These are phyloP conservation scores for Silurus meridionalis DNA, from an alignment of 2,113 vertebrate genomes.

Conservation along the genomic window DNA sequence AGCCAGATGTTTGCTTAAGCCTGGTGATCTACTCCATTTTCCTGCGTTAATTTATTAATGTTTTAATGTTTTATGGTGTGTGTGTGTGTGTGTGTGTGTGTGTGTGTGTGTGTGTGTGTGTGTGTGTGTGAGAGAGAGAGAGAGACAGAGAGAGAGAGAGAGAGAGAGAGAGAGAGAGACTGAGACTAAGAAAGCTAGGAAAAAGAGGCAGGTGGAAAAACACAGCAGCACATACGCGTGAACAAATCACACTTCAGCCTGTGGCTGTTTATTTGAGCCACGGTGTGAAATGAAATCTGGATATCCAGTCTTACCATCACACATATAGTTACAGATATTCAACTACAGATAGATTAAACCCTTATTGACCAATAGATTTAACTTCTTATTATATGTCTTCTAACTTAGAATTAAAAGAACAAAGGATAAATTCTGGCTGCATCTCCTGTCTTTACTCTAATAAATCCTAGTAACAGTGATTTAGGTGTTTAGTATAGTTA, in stretches of 20 bases:
- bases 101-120: too few species aligned
- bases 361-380: background rate
- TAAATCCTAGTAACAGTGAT: background rate
- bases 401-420: background rate
- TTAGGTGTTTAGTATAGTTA: background rate
- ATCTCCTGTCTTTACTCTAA: background rate
- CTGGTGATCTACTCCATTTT: too few species aligned
- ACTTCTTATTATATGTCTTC: background rate
- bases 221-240: conserved; percentile 68
- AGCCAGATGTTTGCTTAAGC: too few species aligned
- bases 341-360: background rate
- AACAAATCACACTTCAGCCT: conserved; percentile 61
- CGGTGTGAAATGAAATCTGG: conserved; percentile 67
- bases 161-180: background rate
- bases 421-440: background rate
- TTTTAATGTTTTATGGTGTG: too few species aligned
- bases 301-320: conserved; percentile 9
- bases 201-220: conserved; percentile 63
- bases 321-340: background rate
- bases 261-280: conserved; percentile 64
- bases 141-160: background rate
- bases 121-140: background rate
- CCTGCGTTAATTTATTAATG: too few species aligned
- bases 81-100: too few species aligned
- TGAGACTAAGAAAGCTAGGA: background rate